Evolutionary conservation across 2,888 invertebrate species (phyloP), one percentile per base, ranked within the genome.

Genomic region (Drosophila vallismaia): DNA sequence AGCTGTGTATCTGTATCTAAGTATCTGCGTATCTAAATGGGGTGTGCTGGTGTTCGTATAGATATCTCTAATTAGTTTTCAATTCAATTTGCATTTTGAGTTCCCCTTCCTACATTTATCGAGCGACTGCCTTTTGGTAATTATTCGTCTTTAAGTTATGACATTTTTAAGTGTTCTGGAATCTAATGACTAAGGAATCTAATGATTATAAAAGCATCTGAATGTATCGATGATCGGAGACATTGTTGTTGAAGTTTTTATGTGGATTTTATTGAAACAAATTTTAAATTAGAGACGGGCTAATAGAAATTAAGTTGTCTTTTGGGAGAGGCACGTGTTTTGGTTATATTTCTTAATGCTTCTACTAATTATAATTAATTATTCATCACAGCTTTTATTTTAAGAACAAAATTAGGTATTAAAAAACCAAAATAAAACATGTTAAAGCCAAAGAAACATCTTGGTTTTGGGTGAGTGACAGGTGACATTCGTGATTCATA

Each of bases 61-160:
- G 77, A 75, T 81, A 84, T 79, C 75, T 79, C 69, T 84, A 86
- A 85, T 86, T 85, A 84, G 85, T 85, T 82, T 86, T 75, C 80
- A 75, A 85, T 84, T 82, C 73, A 85, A 85, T 85, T 85, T 85
- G 87, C 84, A 85, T 85, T 85, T 82, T 56, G 46, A 62, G 54
- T 52, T 71, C 55, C 31, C 38, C 2, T 28, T 10, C 9, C 29
- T 28, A 14, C 19, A 42, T 58, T 14, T 44, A 9, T 33, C 44
- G 19, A 9, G 46, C 36, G 45, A 56, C 36, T 29, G 42, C 44
- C 44, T 46, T 55, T 48, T 49, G 59, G 59, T 74, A 77, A 84
- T 82, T 76, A 82, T 79, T 73, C 62, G 71, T 73, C 74, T 70
- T 70, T 67, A 74, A 82, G 74, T 82, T 79, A 82, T 82, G 86